These are phyloP conservation scores for Ceramica pisi DNA, from an alignment of 2,888 invertebrate genomes.

Conservation along the genomic window DNA sequence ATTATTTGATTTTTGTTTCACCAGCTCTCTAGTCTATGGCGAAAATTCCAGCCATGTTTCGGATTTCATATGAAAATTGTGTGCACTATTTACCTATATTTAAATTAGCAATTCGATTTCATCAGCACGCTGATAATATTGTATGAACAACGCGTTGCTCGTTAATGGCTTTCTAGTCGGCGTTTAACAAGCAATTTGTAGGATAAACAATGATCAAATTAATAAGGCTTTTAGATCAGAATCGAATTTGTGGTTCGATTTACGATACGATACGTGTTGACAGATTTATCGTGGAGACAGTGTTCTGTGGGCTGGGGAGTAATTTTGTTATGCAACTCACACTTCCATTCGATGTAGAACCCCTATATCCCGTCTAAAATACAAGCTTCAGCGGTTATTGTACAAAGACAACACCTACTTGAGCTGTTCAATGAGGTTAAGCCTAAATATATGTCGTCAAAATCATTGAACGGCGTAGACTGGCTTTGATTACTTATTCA, in stretches of 20 bases:
- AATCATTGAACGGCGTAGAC: slow-evolving; percentile 31
- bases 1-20: slow-evolving; percentile 31
- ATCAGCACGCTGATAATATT: slow-evolving; percentile 42
- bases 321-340: slow-evolving; percentile 32
- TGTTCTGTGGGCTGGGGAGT: background rate
- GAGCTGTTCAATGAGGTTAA: slow-evolving; percentile 18
- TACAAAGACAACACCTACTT: slow-evolving; percentile 32
- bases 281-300: slow-evolving; percentile 27
- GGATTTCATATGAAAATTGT: slow-evolving; percentile 28
- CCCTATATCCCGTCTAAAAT: slow-evolving; percentile 12
- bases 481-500: slow-evolving; percentile 46
- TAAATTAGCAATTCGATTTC: slow-evolving; percentile 39
- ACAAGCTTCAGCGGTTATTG: slow-evolving; percentile 29
- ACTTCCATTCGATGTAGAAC: background rate
- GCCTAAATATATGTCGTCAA: slow-evolving; percentile 32
- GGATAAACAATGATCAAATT: slow-evolving; percentile 47
- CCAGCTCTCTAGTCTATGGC: slow-evolving; percentile 12
- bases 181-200: slow-evolving; percentile 40
- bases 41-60: slow-evolving; percentile 5
- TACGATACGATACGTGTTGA: slow-evolving; percentile 16
- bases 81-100: slow-evolving; percentile 29
- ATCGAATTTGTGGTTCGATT: slow-evolving; percentile 33
- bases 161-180: slow-evolving; percentile 47
- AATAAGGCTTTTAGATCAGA: slow-evolving; percentile 41
- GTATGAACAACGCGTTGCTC: slow-evolving; percentile 20